Evolutionary conservation across 2,888 invertebrate genomes (phyloP), one percentile per base, ranked within the genome.

Genomic region (Synergus laeviventris): DNA sequence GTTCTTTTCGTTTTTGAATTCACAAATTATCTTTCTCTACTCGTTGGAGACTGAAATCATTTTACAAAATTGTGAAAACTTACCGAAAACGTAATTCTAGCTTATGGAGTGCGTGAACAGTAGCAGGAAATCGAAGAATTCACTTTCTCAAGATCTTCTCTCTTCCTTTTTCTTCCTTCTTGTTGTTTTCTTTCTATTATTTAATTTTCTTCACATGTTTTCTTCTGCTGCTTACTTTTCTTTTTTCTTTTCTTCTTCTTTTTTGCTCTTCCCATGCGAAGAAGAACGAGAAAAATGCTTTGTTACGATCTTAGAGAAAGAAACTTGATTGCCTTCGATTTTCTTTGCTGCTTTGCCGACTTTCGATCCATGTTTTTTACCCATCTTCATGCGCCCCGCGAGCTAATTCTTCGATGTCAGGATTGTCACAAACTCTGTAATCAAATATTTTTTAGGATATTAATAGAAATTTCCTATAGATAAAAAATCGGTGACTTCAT

Each of bases 381-480:
- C 74, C 54, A 62, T 70, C 61, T 14, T 74, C 12, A 73, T 60
- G 64, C 56, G 74, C 21, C 84, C 83, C 82, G 83, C 85, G 80
- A 90, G 91, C 94, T 96, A 96, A 93, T 96, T 95, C 93, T 95
- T 95, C 91, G 96, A 94, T 87, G 96, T 96, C 92, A 96, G 91
- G 92, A 96, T 96, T 93, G 95, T 95, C 91, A 96, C 96, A 91
- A 96, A 96, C 92, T 96, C 96, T 96, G 93, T 18, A 94, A 94
- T 24, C 2, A 84, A 83, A 49, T 42, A 45, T 24, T 45, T 24
- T 24, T 66, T 31, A 49, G 36, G 16, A 70, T 5, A 24, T 56
- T 0, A 31, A 31, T 31, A 31, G 5, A 31, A 5, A 31, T 31
- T 4, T 31, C 7, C 31, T 31, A 5, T 5, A 31, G 31, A 31